Conservation (phyloP, 2,888 invertebrate species). For the Plutella xylostella region DNA sequence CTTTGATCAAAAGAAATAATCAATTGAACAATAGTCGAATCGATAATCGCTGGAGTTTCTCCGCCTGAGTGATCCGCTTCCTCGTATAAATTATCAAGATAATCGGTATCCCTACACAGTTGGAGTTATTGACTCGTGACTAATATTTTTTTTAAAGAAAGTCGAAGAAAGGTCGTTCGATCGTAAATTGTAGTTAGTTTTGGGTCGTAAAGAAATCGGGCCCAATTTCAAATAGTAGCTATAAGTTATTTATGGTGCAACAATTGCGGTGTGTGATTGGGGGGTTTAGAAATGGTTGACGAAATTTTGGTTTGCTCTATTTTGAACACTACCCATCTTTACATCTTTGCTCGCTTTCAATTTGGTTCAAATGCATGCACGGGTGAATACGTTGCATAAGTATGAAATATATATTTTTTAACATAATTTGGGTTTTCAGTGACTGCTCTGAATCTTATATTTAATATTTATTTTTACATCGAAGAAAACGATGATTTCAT, state of each 20-base stretch:
- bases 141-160: conserved; percentile 21
- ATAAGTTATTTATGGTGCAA: conserved; percentile 3
- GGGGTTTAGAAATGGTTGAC: too few species aligned
- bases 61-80: conserved; percentile 26
- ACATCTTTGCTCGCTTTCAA: too few species aligned
- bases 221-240: conserved; percentile 19
- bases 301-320: too few species aligned
- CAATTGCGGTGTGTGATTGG: conserved; percentile 4
- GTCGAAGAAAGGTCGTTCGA: conserved; percentile 20
- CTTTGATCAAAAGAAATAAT: conserved; percentile 23
- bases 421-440: too few species aligned
- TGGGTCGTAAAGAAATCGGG: conserved; percentile 51
- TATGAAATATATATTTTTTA: too few species aligned
- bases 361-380: too few species aligned
- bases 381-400: too few species aligned
- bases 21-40: conserved; percentile 26
- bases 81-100: neutral
- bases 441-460: too few species aligned
- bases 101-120: too few species aligned
- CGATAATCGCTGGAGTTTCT: conserved; percentile 25
- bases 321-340: too few species aligned
- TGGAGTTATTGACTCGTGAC: neutral
- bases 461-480: too few species aligned
- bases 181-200: conserved; percentile 47
- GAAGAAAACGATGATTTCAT: too few species aligned